Evolutionary conservation across 2,113 vertebrate species (phyloP).

Genomic region (Myxocyprinus asiaticus): DNA sequence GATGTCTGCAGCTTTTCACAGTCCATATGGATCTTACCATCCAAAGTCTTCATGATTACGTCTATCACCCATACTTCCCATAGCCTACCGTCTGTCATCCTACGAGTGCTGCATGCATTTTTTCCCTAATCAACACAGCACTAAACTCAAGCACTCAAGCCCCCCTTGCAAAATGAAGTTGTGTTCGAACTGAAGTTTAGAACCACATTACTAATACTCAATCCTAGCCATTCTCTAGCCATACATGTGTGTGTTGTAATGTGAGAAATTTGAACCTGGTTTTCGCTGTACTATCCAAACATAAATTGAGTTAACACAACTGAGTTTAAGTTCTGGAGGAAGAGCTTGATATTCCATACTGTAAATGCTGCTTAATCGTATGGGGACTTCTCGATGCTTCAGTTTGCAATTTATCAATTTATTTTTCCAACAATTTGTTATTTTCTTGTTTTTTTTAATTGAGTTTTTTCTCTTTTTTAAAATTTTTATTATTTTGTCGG

Average conservation of each 20-base stretch:
- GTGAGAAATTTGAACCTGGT: conserved; percentile 11
- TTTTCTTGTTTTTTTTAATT: too few species aligned
- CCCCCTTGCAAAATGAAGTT: conserved; percentile 1
- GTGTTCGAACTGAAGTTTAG: conserved; percentile 15
- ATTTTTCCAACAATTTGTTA: too few species aligned
- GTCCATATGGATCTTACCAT: conserved; percentile 46
- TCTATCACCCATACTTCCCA: conserved; percentile 6
- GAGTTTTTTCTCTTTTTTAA: too few species aligned
- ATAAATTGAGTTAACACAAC: conserved; percentile 22
- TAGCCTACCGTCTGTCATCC: conserved; percentile 12
- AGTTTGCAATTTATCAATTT: too few species aligned
- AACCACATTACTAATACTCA: conserved; percentile 10
- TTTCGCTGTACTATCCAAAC: background rate
- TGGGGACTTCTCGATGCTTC: too few species aligned
- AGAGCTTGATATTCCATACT: background rate
- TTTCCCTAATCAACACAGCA: conserved; percentile 10
- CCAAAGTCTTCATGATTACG: conserved; percentile 28
- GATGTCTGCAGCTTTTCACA: conserved; percentile 45
- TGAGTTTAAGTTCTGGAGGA: conserved; percentile 22
- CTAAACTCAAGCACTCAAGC: background rate
- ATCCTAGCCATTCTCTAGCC: conserved; percentile 16
- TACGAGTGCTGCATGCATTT: background rate
- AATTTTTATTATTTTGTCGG: too few species aligned
- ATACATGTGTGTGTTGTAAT: conserved; percentile 1
- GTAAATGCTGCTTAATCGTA: too few species aligned